Base-by-base conservation (phyloP, 2,113 vertebrate species). In the Epinephelus lanceolatus region DNA sequence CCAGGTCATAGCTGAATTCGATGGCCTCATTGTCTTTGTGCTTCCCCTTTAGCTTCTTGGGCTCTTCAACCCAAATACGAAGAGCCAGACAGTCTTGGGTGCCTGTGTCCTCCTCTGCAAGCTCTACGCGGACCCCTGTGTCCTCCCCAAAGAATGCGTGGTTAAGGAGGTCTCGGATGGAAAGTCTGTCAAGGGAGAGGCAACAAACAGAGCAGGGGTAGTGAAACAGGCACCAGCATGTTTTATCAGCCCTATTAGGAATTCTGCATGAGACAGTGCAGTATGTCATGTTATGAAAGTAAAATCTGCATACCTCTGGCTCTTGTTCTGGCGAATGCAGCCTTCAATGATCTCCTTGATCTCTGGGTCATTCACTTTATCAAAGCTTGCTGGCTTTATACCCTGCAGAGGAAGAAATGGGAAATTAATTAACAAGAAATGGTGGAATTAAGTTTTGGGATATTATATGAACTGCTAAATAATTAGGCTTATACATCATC, bases 1-100 rank as follows among this genome's bases (percentile, higher is more conserved):
- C 97, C 91, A 98, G 94, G 91, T 98, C 94, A 45, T 98, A 99
- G 92, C 96, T 98, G 92, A 99, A 98, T 93, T 99, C 98, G n/a
- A 99, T 98, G 90, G 98, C 98, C 89, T 99, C 98, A 2, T 99
- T 99, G 89, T 99, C 98, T 91, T 99, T 98, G 94, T 98, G 97
- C 61, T 99, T 99, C 30, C 98, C 98, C 92, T 99, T 99, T 63
- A 99, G 90, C 74, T 98, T 98, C 88, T 98, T 98, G 67, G 98
- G 97, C 3, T 99, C 98, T 84, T 99, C 98, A 67, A 99, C 98
- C 97, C 98, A 97, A 62, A 99, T 97, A 21, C 98, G 94, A 18
- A 99, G 94, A 18, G 97, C 97, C 83, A 99, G 83, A 27, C 95
- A 97, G 18, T 96, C 91, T 76, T 96, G 95, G 53, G 19, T 65